Conservation (phyloP, 1,140 invertebrate genomes). For the Lepidurus apus region DNA sequence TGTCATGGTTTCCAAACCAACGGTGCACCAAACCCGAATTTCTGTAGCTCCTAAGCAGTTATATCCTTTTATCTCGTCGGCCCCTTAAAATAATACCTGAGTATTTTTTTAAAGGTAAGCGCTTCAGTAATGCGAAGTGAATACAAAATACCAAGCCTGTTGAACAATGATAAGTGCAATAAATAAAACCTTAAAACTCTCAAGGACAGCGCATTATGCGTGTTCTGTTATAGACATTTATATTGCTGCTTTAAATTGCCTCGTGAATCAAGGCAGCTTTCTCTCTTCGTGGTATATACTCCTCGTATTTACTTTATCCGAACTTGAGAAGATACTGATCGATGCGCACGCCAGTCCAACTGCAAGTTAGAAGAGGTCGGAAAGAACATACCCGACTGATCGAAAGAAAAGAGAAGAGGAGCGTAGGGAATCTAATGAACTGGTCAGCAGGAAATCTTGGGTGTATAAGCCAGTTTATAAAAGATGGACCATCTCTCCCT, state of each 20-base stretch:
- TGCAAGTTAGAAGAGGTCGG: neutral
- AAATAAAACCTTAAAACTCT: neutral
- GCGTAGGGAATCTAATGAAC: neutral
- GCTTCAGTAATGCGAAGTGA: neutral
- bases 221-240: neutral
- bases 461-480: slow-evolving; percentile 6
- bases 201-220: neutral
- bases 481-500: neutral
- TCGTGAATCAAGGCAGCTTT: neutral
- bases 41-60: too few species aligned
- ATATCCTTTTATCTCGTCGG: too few species aligned
- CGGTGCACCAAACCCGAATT: too few species aligned
- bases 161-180: neutral
- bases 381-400: neutral
- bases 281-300: neutral
- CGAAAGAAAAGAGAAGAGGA: neutral
- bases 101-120: too few species aligned
- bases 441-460: neutral
- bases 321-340: neutral
- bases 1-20: too few species aligned
- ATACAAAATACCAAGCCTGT: neutral
- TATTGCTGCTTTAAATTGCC: neutral
- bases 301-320: neutral
- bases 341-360: neutral
- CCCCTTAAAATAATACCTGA: too few species aligned